Evolutionary conservation across 2,888 invertebrate genomes (phyloP).

Genomic region (Exocentrus adspersus): DNA sequence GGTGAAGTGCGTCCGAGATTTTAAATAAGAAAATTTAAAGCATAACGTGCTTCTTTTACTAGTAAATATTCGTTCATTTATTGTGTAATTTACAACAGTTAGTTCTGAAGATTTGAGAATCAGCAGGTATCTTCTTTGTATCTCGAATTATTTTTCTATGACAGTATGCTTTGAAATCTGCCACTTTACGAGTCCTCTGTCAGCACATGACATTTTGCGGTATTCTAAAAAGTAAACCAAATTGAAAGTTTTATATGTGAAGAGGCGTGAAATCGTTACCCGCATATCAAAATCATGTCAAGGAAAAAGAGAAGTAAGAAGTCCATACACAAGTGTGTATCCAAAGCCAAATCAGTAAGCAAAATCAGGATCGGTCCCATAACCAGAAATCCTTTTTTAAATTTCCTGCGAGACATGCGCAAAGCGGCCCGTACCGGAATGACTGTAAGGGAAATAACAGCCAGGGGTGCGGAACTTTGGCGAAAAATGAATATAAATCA

Average conservation of each 20-base stretch:
- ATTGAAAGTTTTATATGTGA: neutral
- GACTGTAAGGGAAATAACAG: slow-evolving; percentile 29
- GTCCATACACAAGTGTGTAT: neutral
- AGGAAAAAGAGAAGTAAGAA: neutral
- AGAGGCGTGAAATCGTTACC: no score
- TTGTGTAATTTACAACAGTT: no score
- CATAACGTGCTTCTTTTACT: no score
- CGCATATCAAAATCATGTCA: neutral
- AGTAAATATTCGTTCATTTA: no score
- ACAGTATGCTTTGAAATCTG: neutral
- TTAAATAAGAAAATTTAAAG: no score
- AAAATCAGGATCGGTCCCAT: slow-evolving; percentile 18
- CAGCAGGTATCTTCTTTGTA: no score
- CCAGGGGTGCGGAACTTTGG: slow-evolving; percentile 39
- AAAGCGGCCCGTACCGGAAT: slow-evolving; percentile 28
- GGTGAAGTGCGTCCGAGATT: no score
- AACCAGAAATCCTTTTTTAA: slow-evolving; percentile 38
- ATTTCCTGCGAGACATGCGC: slow-evolving; percentile 37
- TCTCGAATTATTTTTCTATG: no score
- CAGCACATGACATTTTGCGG: no score
- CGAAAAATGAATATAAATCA: slow-evolving; percentile 35
- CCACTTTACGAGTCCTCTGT: neutral
- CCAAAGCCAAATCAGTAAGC: neutral
- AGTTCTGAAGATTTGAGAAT: no score
- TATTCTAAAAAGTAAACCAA: no score